Conservation (phyloP, 2,113 vertebrate species). For the Dasyurus viverrinus region DNA sequence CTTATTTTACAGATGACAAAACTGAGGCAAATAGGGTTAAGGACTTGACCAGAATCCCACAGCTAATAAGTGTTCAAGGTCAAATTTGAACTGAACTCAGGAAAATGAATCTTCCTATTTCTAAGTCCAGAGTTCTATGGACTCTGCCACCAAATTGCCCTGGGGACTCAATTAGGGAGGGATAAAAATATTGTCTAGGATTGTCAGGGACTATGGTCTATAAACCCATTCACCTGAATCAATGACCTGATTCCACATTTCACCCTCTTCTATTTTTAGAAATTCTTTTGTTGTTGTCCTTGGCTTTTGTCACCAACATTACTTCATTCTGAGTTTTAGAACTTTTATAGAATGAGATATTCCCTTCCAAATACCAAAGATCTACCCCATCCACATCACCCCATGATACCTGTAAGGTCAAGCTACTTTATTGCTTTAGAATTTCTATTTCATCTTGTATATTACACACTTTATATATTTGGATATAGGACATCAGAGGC, state of each 20-base stretch:
- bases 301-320: background rate
- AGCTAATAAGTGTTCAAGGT: background rate
- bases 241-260: background rate
- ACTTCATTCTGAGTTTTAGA: background rate
- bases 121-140: background rate
- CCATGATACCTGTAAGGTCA: background rate
- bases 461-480: background rate
- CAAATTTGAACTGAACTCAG: background rate
- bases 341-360: background rate
- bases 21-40: background rate
- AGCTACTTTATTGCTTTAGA: background rate
- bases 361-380: background rate
- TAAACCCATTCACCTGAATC: background rate
- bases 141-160: background rate
- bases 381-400: background rate
- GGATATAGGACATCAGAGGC: background rate
- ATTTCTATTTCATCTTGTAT: background rate
- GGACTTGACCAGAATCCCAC: background rate
- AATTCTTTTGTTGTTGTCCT: background rate
- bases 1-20: background rate
- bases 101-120: background rate
- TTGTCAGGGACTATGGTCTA: background rate
- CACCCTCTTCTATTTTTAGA: background rate
- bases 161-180: background rate
- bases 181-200: background rate